phyloP scores from a whole-genome alignment of 2,888 invertebrate species.

The Ectemnius continuus region DNA sequence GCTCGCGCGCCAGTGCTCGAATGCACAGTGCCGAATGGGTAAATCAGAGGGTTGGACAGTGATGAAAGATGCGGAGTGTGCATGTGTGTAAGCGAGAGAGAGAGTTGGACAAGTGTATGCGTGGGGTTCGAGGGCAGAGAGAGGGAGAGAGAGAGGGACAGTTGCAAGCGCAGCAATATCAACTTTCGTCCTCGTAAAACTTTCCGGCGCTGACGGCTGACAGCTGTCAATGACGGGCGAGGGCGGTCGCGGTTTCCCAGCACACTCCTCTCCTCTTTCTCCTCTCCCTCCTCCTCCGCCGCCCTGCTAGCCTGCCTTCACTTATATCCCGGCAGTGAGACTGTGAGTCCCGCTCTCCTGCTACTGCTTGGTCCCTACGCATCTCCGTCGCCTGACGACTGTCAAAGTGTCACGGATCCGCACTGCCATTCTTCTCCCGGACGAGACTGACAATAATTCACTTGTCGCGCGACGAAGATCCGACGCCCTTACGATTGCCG shows the following conservation, averaged over 20 bases:
- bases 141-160: slow-evolving; percentile 16
- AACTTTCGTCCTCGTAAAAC: slow-evolving; percentile 69
- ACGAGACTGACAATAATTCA: slow-evolving; percentile 62
- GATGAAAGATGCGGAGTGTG: not conserved
- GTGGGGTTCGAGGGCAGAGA: not conserved
- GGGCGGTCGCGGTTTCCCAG: slow-evolving; percentile 54
- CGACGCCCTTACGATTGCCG: slow-evolving; percentile 33
- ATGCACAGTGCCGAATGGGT: not conserved
- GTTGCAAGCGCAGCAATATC: slow-evolving; percentile 73
- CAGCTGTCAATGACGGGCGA: slow-evolving; percentile 70
- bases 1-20: not conserved
- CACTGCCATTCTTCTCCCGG: slow-evolving; percentile 50
- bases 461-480: slow-evolving; percentile 56
- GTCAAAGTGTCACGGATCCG: slow-evolving; percentile 67
- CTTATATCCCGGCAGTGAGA: slow-evolving; percentile 34
- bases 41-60: not conserved
- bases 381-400: slow-evolving; percentile 54
- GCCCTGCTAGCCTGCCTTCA: slow-evolving; percentile 1
- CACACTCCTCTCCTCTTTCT: slow-evolving; percentile 5
- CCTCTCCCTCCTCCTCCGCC: slow-evolving; percentile 26
- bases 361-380: slow-evolving; percentile 19
- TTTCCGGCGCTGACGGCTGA: slow-evolving; percentile 71
- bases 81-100: slow-evolving; percentile 5
- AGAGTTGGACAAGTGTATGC: not conserved
- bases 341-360: not conserved